Conservation (phyloP, 2,797 vertebrate genomes). For the Chloroceryle amazona region DNA sequence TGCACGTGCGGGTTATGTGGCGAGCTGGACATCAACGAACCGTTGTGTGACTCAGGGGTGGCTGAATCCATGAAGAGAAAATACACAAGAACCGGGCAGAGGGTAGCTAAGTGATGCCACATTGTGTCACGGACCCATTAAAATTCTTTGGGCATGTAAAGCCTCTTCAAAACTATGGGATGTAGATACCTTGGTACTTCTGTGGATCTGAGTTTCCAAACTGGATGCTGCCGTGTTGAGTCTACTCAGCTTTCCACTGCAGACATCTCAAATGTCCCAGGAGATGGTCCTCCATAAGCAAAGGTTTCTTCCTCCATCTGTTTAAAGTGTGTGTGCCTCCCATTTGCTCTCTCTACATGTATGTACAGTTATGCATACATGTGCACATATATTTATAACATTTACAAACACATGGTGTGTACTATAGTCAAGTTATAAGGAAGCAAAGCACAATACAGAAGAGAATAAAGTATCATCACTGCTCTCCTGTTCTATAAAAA, state of each 20-base stretch:
- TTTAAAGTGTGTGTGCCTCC: background rate
- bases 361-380: background rate
- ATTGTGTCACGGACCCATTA: background rate
- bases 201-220: background rate
- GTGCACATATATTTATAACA: rapidly evolving
- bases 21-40: background rate
- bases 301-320: background rate
- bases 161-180: background rate
- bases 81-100: background rate
- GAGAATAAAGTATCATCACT: background rate
- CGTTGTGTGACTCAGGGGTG: background rate
- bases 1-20: rapidly evolving
- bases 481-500: background rate
- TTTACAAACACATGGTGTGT: background rate
- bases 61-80: background rate
- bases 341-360: background rate
- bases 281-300: background rate
- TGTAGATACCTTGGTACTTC: background rate
- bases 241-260: background rate
- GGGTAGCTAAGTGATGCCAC: background rate
- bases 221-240: background rate
- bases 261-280: background rate
- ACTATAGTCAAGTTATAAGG: background rate
- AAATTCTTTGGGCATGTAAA: background rate
- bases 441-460: background rate